Evolutionary conservation across 2,888 invertebrate species (phyloP), one percentile per base, ranked within the genome.

Genomic region (Actias luna): DNA sequence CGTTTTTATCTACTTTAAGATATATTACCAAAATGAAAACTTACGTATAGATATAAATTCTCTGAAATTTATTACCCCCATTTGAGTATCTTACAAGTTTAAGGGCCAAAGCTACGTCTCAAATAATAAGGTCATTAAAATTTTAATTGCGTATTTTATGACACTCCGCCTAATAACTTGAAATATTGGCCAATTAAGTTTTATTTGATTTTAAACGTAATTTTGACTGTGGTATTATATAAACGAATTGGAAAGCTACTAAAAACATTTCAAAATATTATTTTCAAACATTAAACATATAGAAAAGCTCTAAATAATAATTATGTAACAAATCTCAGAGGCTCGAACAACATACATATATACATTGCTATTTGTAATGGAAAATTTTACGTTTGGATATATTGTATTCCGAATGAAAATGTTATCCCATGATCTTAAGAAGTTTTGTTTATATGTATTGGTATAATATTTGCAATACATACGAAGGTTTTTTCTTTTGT

Each of bases 111-210:
- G 18, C 7, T 36, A 55, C 52, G 35, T 39, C 50, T 29, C 31
- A n/a, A 18, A 10, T 63, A 61, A 64, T 64, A 58, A 58, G 39
- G 50, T 46, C 61, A 64, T 58, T 64, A 64, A 64, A 61, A 64
- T 61, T 64, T 60, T 63, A 60, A 63, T 63, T 58, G 60, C 63
- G n/a, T 58, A 63, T 63, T 64, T 64, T 61, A 64, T 64, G 58
- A 61, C 63, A 58, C 58, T 36, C 31, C 42, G 27, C 50, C 61
- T 60, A 64, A 64, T 61, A 42, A 58, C 50, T 61, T 64, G 61
- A 58, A 46, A 61, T 61, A 58, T 61, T 52, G 50, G 50, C 22
- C 58, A 61, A 55, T 64, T 64, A 52, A 61, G 33, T 61, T 64
- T 64, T 58, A 64, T 58, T 57, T 46, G 27, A 36, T 58, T 61